These are phyloP conservation scores for Lepus townsendii DNA, from an alignment of 2,797 vertebrate genomes.

Conservation along the genomic window DNA sequence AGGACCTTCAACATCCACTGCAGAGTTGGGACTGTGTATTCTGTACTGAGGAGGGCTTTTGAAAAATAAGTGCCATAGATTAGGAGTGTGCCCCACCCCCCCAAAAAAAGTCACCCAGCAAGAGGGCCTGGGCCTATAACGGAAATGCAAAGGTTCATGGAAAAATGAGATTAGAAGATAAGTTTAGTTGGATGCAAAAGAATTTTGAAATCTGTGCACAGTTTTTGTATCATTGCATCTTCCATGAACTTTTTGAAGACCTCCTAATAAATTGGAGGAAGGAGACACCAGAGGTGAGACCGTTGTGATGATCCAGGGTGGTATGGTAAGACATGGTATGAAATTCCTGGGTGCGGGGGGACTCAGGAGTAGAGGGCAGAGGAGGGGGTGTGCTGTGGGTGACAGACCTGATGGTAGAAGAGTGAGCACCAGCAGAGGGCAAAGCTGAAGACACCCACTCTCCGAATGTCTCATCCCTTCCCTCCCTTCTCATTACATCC, in stretches of 20 bases:
- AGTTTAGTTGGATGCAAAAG: no score
- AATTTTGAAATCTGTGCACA: no score
- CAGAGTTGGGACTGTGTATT: rapidly evolving
- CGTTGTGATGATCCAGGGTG: rapidly evolving
- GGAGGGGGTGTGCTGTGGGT: neutral
- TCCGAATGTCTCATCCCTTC: rapidly evolving
- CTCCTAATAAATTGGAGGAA: neutral
- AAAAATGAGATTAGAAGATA: no score
- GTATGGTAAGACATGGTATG: no score
- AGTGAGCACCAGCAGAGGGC: neutral
- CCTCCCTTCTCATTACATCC: no score
- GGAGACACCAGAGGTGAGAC: neutral
- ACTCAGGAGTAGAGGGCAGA: neutral
- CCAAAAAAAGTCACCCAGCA: rapidly evolving
- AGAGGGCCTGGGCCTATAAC: rapidly evolving
- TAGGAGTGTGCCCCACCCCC: neutral
- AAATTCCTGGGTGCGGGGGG: no score
- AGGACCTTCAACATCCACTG: neutral
- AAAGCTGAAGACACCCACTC: no score
- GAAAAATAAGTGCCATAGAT: neutral
- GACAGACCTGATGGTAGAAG: neutral
- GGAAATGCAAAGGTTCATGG: no score
- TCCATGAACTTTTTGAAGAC: no score
- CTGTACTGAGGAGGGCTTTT: neutral
- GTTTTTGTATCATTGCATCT: no score